Conservation (phyloP, 2,888 invertebrate genomes). For the Chironomus tentans region DNA sequence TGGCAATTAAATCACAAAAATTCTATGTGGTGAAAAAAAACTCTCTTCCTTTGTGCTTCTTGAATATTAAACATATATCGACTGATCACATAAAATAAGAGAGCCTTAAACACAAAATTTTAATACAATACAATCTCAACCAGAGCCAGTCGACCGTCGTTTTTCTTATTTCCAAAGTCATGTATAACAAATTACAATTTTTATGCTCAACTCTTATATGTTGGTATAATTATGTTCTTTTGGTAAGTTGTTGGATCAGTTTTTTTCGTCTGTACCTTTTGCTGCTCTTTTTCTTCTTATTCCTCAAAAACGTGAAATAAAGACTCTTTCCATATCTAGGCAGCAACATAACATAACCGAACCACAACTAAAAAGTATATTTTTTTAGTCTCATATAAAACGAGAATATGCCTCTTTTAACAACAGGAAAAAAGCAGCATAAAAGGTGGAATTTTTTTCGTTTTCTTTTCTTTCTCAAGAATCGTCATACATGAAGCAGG, state of each 20-base stretch:
- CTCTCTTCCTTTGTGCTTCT: neutral
- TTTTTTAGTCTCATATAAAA: conserved; percentile 6
- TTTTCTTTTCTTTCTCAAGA: conserved; percentile 13
- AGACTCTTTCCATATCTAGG: neutral
- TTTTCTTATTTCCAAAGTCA: conserved; percentile 4
- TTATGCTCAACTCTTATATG: conserved; percentile 21
- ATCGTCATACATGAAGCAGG: conserved; percentile 16
- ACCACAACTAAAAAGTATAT: neutral
- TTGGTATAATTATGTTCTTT: conserved; percentile 24
- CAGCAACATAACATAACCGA: neutral
- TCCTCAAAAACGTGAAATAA: neutral
- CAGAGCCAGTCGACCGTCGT: neutral
- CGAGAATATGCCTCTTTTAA: neutral
- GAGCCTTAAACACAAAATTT: neutral
- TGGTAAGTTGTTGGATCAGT: conserved; percentile 26
- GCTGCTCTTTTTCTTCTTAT: too few relatives aligned
- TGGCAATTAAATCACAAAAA: neutral
- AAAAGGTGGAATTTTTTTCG: conserved; percentile 23
- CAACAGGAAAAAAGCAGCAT: neutral
- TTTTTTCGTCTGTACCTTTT: neutral
- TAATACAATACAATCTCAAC: neutral
- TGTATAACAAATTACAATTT: conserved; percentile 27
- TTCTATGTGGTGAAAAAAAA: neutral
- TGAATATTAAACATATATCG: neutral
- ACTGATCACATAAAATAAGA: neutral